These are phyloP conservation scores for Lepidurus couesii DNA, from an alignment of 1,140 invertebrate genomes.

Conservation along the genomic window DNA sequence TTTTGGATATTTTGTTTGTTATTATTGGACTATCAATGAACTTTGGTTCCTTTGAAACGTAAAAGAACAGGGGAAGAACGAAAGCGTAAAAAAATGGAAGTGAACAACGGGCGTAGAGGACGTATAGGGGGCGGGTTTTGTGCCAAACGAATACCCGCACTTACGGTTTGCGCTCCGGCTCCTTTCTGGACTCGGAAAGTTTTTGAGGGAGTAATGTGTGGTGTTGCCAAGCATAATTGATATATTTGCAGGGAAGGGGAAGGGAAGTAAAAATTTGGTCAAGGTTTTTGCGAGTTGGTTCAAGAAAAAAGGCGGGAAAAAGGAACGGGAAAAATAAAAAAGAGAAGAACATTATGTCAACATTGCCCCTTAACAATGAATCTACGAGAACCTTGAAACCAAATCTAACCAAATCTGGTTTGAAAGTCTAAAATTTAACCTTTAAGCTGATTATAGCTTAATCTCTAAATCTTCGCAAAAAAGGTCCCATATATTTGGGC, in stretches of 20 bases:
- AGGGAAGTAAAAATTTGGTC: not conserved
- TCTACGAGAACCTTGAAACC: too few relatives aligned
- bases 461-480: too few relatives aligned
- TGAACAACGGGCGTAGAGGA: not conserved
- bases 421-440: too few relatives aligned
- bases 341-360: constrained; percentile 7
- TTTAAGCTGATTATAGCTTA: too few relatives aligned
- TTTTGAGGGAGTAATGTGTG: constrained; percentile 22
- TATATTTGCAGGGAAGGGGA: not conserved
- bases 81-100: constrained; percentile 23
- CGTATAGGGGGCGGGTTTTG: constrained; percentile 9
- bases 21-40: not conserved
- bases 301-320: not conserved
- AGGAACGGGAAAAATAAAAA: not conserved
- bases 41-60: not conserved
- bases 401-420: too few relatives aligned
- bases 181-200: constrained; percentile 16
- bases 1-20: not conserved
- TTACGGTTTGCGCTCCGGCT: constrained; percentile 20
- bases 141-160: constrained; percentile 11
- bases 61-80: not conserved
- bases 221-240: constrained; percentile 14
- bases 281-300: not conserved
- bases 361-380: not conserved
- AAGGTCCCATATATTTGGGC: too few relatives aligned